phyloP scores from a whole-genome alignment of 1,140 invertebrate species.

The Polyergus mexicanus region DNA sequence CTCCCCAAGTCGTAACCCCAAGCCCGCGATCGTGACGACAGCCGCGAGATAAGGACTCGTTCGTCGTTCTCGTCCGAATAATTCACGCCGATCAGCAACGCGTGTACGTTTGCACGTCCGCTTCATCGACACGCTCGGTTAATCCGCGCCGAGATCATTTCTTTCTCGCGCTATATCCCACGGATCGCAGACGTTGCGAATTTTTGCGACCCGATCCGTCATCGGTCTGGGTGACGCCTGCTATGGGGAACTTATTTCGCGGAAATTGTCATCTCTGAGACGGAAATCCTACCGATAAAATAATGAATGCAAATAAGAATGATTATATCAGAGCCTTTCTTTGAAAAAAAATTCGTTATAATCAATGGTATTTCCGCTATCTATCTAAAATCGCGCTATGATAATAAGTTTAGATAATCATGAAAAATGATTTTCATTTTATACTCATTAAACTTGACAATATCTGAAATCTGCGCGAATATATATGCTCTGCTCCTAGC shows the following conservation, averaged over 20 bases:
- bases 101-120: conserved; percentile 26
- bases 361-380: neutral
- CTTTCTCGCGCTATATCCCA: conserved; percentile 3
- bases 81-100: conserved; percentile 19
- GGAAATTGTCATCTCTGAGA: conserved; percentile 35
- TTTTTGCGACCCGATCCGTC: conserved; percentile 34
- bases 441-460: conserved; percentile 8
- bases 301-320: neutral
- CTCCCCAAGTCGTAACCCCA: conserved; percentile 68
- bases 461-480: conserved; percentile 2
- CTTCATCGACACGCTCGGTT: conserved; percentile 19
- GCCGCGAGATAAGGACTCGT: conserved; percentile 57
- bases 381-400: neutral
- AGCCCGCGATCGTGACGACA: conserved; percentile 66
- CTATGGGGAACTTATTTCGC: conserved; percentile 17
- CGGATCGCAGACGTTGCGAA: conserved; percentile 30
- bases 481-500: neutral
- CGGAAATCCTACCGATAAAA: conserved; percentile 35
- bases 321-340: neutral
- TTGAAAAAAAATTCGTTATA: neutral
- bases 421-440: neutral
- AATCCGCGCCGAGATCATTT: conserved; percentile 33
- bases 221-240: neutral
- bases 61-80: conserved; percentile 31
- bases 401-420: neutral